Evolutionary conservation across 2,888 invertebrate species (phyloP), one percentile per base, ranked within the genome.

Genomic region (Pammene aurita): DNA sequence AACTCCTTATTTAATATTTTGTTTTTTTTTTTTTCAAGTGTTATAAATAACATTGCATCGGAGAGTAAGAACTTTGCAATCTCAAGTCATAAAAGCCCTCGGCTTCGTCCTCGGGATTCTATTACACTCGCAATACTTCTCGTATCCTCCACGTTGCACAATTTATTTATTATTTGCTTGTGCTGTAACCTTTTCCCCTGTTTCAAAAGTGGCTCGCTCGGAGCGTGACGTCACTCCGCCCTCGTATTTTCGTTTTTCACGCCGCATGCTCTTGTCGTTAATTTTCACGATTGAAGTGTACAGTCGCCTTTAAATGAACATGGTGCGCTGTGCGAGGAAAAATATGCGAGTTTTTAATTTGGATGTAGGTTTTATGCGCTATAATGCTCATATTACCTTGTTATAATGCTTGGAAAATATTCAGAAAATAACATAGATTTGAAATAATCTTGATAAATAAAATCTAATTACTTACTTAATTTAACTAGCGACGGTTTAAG

Each of bases 201-300:
- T 44, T 18, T 44, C 10, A n/a, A 34, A 34, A 46, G 5, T 34
- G 14, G 10, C 10, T 50, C 57, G 66, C 65, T 41, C 11, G n/a
- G 26, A 26, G 34, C 0, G 48, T 50, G 67, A 41, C 55, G 67
- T 67, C 7, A 18, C 9, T 26, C 26, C 26, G 26, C 26, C 26
- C 26, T 11, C 50, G 52, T 52, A 48, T 62, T 63, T 67, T 63
- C 63, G 63, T 68, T 68, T 62, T 67, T 63, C 63, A 63, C 67
- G 57, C 63, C 50, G 18, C 67, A 35, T 44, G 44, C 67, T 68
- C 63, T 57, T 68, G 57, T 63, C 67, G 57, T 68, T 68, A 63
- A 68, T 63, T 68, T 68, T 63, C 67, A 52, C 54, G 34, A 56
- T 16, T 14, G 38, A 56, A 34, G 34, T 34, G 63, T 57, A 64